These are phyloP conservation scores for Sardinella longiceps DNA, from an alignment of 2,797 vertebrate species.

Conservation along the genomic window DNA sequence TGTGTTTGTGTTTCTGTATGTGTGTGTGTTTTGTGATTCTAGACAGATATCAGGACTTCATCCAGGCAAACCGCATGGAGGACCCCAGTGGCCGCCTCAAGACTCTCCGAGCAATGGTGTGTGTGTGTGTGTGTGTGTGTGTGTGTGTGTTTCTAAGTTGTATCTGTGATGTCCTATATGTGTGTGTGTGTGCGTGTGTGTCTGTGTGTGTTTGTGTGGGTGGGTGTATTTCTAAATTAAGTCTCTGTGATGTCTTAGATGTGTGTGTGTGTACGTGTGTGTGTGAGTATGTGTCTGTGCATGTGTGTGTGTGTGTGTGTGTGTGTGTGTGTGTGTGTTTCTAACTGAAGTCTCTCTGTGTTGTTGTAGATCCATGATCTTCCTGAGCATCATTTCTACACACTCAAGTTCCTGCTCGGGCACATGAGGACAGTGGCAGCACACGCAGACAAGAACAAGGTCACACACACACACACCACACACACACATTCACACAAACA, in stretches of 20 bases:
- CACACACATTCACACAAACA: too few relatives aligned
- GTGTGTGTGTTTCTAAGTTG: not conserved
- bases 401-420: conserved; percentile 90
- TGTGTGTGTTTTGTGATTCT: too few relatives aligned
- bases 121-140: not conserved
- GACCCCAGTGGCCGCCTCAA: conserved; percentile 88
- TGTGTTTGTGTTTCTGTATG: too few relatives aligned
- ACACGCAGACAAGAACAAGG: conserved; percentile 95
- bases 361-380: conserved; percentile 87
- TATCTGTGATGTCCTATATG: too few relatives aligned
- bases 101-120: conserved; percentile 76
- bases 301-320: not conserved
- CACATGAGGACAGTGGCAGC: conserved; percentile 96
- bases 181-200: too few relatives aligned
- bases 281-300: not conserved
- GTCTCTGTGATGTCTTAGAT: not conserved
- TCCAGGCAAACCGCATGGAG: conserved; percentile 93
- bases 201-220: not conserved
- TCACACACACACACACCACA: conserved; percentile 48
- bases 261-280: not conserved
- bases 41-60: conserved; percentile 98
- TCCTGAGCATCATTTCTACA: conserved; percentile 93
- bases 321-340: conserved; percentile 17
- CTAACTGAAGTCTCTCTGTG: not conserved
- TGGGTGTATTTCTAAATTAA: not conserved